Percentiles rank a stretch among this genome's conserved stretches.
These are phyloP conservation scores for Cygnus olor DNA, from an alignment of 2,797 vertebrate genomes.

Conservation along the genomic window DNA sequence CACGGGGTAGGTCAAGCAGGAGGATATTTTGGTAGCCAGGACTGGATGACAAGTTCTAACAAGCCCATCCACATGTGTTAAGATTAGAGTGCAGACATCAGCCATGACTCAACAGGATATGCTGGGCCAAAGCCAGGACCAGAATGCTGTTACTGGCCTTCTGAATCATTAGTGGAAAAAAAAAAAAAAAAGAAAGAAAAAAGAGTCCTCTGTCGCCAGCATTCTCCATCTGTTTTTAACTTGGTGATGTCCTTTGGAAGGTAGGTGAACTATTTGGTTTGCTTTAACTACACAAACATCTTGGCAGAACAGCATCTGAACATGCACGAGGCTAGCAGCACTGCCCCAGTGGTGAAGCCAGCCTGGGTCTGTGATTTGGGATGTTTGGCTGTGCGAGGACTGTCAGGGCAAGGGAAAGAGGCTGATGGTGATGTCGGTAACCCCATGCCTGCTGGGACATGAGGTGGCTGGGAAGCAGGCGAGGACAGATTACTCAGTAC, in stretches of 20 bases:
- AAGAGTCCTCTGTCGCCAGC: background rate
- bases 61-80: slow-evolving; percentile 65
- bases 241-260: slow-evolving; percentile 61
- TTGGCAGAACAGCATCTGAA: background rate
- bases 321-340: fast-evolving
- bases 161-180: slow-evolving; percentile 72
- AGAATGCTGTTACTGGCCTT: slow-evolving; percentile 39
- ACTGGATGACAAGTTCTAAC: slow-evolving; percentile 71
- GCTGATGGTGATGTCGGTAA: background rate
- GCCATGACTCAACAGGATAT: slow-evolving; percentile 75
- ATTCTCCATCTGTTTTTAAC: slow-evolving; percentile 65
- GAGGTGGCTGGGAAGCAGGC: background rate
- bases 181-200: background rate
- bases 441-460: background rate
- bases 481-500: fast-evolving
- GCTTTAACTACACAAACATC: slow-evolving; percentile 31
- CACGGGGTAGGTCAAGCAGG: background rate
- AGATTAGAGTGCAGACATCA: slow-evolving; percentile 72
- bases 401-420: background rate
- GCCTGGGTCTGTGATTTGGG: background rate
- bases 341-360: fast-evolving
- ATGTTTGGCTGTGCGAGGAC: background rate
- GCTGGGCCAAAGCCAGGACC: slow-evolving; percentile 57
- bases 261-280: slow-evolving; percentile 40
- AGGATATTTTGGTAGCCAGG: slow-evolving; percentile 71